Base-by-base conservation (phyloP, 2,797 vertebrate species). In the Selene dorsalis region DNA sequence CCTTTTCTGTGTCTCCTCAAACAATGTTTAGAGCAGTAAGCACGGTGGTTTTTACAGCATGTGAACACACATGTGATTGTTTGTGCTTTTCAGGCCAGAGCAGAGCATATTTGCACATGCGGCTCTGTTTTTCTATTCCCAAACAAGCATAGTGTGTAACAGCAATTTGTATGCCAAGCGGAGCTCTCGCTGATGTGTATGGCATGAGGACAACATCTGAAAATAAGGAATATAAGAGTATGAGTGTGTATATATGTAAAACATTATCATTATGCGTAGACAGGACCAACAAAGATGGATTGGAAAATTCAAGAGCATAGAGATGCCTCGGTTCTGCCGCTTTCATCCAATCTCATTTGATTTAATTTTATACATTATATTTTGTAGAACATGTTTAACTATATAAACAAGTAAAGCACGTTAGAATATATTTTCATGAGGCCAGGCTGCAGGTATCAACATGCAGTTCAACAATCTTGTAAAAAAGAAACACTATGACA, bases 11-110 rank as follows among this genome's bases (percentile, higher is more conserved):
- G 6, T 12, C 68, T 10, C 10, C n/a, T 59, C 38, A 79, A 75
- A 63, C 24, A 6, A 47, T 56, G 17, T 69, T 74, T 13, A 73
- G 13, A 63, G 1, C 7, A 35, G 20, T 1, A 17, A 56, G 13
- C 2, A 7, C 69, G 61, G 56, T 67, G 59, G 3, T 32, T 32
- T 77, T 78, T 65, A 53, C 75, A 69, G 69, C 16, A 71, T 60
- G 61, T 74, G 20, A 59, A 38, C 53, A 78, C 52, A 72, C 17
- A 22, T 4, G 58, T 57, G 45, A 47, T 61, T 65, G 20, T 64
- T 50, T 28, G 22, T 38, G 45, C 32, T 73, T 67, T 62, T 20
- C 1, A 55, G 6, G 14, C 28, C 18, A 18, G 35, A 50, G 53
- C 43, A 70, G 26, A 80, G 28, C 22, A 22, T 66, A 62, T 69